Percentiles rank a stretch among this genome's conserved stretches.
phyloP scores from a whole-genome alignment of 2,113 vertebrate genomes.

The Panthera uncia region DNA sequence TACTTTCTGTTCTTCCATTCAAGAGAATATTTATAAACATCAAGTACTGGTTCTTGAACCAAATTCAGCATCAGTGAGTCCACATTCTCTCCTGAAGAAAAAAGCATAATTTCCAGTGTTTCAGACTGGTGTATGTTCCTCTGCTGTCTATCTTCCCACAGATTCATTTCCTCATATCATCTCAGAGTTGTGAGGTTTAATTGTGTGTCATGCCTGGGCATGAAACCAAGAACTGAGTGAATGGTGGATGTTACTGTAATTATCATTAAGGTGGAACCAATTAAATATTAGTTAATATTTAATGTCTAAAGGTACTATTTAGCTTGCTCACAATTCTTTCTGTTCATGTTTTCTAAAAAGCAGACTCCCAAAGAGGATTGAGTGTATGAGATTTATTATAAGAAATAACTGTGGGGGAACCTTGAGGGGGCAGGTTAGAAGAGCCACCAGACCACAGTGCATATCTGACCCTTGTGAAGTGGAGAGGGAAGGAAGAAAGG shows the following conservation, averaged over 20 bases:
- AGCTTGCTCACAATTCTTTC: background rate
- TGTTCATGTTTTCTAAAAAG: background rate
- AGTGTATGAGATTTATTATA: background rate
- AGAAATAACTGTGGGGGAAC: background rate
- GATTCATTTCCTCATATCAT: background rate
- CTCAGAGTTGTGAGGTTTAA: background rate
- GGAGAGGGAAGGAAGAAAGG: background rate
- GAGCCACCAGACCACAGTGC: background rate
- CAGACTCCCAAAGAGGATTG: background rate
- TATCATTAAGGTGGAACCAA: background rate
- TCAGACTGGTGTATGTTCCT: background rate
- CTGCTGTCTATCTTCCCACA: background rate
- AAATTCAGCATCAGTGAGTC: background rate
- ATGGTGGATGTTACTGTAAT: background rate
- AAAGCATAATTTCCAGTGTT: background rate
- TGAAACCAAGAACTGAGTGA: background rate
- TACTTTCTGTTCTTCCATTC: background rate
- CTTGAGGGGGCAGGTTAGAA: background rate
- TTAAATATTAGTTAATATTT: background rate
- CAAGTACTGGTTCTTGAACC: background rate
- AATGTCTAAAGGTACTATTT: constrained; percentile 5
- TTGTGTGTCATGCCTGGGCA: background rate
- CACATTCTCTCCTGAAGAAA: background rate
- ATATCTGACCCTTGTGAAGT: background rate
- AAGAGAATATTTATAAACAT: background rate